Percentiles rank a stretch among this genome's conserved stretches.
phyloP scores from a whole-genome alignment of 2,113 vertebrate genomes.

The Micromys minutus region DNA sequence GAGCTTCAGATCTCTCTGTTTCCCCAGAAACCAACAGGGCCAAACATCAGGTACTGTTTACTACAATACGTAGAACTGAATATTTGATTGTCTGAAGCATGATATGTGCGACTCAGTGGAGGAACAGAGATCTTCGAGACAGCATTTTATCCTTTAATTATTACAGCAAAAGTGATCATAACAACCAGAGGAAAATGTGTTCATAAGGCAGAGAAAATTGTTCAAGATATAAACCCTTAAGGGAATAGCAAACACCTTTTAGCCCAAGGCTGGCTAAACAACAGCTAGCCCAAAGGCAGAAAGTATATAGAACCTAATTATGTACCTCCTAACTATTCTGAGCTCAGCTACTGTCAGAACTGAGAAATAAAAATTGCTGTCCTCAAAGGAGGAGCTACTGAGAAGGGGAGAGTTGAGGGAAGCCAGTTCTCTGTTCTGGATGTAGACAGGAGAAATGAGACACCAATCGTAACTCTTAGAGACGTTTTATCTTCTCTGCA shows the following conservation, averaged over 20 bases:
- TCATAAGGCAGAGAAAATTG: neutral
- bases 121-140: neutral
- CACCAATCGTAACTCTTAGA: neutral
- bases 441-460: neutral
- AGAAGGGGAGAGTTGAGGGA: neutral
- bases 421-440: neutral
- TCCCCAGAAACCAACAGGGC: neutral
- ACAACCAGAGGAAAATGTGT: neutral
- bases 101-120: neutral
- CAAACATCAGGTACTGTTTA: neutral
- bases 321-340: neutral
- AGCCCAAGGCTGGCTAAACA: neutral
- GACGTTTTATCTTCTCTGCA: neutral
- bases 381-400: neutral
- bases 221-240: neutral
- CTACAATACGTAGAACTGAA: neutral
- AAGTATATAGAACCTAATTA: neutral
- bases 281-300: neutral
- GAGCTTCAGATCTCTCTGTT: neutral
- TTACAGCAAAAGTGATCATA: neutral
- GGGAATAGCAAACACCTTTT: neutral
- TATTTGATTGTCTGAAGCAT: neutral
- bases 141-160: neutral
- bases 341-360: neutral
- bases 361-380: neutral